Evolutionary conservation across 2,797 vertebrate genomes (phyloP).

Genomic region (Pangasius mekongensis): DNA sequence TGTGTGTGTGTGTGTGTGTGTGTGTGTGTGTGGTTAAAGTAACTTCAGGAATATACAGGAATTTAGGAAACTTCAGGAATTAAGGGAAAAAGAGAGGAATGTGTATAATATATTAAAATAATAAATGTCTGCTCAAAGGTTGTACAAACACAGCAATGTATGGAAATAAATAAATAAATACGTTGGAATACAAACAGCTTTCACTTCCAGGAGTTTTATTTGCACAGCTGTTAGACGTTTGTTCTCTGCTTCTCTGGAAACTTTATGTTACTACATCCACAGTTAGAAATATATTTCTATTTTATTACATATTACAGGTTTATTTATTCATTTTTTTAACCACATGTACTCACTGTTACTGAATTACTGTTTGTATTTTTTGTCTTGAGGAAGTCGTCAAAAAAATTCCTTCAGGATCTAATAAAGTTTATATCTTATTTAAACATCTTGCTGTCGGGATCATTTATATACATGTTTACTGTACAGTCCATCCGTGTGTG

Average conservation of each 20-base stretch:
- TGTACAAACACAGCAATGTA: background rate
- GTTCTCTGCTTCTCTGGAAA: background rate
- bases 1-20: too few species aligned
- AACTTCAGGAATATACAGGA: too few species aligned
- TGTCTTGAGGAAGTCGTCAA: background rate
- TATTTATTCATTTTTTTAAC: background rate
- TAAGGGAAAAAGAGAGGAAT: too few species aligned
- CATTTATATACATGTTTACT: too few species aligned
- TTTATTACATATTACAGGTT: background rate
- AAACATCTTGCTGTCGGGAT: too few species aligned
- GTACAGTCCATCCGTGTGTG: background rate
- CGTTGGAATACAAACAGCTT: background rate
- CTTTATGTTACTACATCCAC: background rate
- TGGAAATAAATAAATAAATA: background rate
- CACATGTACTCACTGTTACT: too few species aligned
- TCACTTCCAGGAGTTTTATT: background rate
- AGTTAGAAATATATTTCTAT: background rate
- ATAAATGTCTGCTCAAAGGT: background rate
- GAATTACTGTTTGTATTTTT: background rate
- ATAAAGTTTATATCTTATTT: background rate
- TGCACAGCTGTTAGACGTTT: background rate
- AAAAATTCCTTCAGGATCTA: background rate
- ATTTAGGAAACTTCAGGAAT: too few species aligned
- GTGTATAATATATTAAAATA: too few species aligned
- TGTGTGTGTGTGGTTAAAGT: too few species aligned